Evolutionary conservation across 2,888 invertebrate species (phyloP).

Genomic region (Lamellibrachia columna): DNA sequence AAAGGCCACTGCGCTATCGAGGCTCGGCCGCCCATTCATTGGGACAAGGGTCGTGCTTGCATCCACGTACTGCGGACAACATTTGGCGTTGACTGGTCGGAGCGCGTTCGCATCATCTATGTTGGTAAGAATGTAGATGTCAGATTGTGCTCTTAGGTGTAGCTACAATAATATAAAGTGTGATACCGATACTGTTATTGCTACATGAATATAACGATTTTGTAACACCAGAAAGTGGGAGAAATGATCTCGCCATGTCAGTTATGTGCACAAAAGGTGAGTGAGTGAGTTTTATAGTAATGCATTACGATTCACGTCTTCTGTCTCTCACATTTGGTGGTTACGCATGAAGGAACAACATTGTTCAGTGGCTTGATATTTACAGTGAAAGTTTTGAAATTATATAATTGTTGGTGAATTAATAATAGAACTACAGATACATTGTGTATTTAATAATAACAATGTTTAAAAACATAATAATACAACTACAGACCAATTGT

Average conservation of each 20-base stretch:
- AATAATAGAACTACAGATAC: too few relatives aligned
- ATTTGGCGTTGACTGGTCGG: slow-evolving; percentile 33
- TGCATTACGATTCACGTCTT: too few relatives aligned
- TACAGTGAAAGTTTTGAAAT: too few relatives aligned
- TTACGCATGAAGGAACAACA: too few relatives aligned
- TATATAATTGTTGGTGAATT: too few relatives aligned
- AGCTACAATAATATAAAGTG: not conserved
- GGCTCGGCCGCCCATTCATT: slow-evolving; percentile 32
- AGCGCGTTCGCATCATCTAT: slow-evolving; percentile 30
- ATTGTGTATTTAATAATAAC: too few relatives aligned
- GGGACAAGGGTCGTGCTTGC: slow-evolving; percentile 37
- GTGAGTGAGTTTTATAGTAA: too few relatives aligned
- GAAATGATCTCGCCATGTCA: not conserved
- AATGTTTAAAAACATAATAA: too few relatives aligned
- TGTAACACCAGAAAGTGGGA: not conserved
- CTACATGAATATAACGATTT: not conserved
- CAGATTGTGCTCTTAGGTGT: not conserved
- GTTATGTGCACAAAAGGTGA: too few relatives aligned
- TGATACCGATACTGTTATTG: not conserved
- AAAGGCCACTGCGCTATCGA: slow-evolving; percentile 32
- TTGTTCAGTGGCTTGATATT: too few relatives aligned
- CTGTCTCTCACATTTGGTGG: too few relatives aligned
- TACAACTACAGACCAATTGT: too few relatives aligned
- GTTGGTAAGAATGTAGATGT: slow-evolving; percentile 24
- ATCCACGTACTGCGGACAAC: slow-evolving; percentile 30